These are phyloP conservation scores for Amazonetta brasiliensis DNA, from an alignment of 2,797 vertebrate genomes.

Conservation along the genomic window DNA sequence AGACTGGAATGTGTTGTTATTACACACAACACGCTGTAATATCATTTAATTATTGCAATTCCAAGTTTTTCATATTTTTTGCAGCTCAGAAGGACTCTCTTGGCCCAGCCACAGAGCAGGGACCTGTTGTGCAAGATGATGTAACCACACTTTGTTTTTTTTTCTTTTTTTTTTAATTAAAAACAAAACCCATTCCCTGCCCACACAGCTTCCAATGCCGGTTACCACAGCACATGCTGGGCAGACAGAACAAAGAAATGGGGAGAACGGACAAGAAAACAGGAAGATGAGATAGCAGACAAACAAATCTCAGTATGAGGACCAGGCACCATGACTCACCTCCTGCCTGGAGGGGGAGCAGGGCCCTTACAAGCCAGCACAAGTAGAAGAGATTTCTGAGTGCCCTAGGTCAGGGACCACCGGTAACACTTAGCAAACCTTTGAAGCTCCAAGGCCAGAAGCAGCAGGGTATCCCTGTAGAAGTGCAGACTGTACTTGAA, in stretches of 20 bases:
- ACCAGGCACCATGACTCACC: neutral
- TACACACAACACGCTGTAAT: neutral
- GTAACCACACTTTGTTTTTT: slow-evolving; percentile 1
- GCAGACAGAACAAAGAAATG: neutral
- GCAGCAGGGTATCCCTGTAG: neutral
- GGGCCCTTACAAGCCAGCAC: rapidly evolving
- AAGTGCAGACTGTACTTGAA: neutral
- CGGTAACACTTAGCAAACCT: neutral
- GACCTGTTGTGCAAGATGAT: slow-evolving; percentile 33
- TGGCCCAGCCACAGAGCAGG: neutral
- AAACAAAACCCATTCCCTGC: slow-evolving; percentile 20
- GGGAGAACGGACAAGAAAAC: neutral
- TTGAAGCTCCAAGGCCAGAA: neutral
- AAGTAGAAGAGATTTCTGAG: neutral
- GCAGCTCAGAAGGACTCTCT: neutral
- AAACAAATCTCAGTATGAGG: neutral
- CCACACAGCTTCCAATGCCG: neutral
- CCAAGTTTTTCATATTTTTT: slow-evolving; percentile 3
- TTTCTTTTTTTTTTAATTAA: neutral
- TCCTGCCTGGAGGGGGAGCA: neutral
- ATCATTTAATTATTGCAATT: neutral
- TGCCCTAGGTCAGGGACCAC: neutral
- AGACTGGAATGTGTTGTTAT: neutral
- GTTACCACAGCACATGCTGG: neutral
- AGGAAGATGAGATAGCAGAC: slow-evolving; percentile 11